phyloP scores from a whole-genome alignment of 2,113 vertebrate genomes.

The Rallus limicola region DNA sequence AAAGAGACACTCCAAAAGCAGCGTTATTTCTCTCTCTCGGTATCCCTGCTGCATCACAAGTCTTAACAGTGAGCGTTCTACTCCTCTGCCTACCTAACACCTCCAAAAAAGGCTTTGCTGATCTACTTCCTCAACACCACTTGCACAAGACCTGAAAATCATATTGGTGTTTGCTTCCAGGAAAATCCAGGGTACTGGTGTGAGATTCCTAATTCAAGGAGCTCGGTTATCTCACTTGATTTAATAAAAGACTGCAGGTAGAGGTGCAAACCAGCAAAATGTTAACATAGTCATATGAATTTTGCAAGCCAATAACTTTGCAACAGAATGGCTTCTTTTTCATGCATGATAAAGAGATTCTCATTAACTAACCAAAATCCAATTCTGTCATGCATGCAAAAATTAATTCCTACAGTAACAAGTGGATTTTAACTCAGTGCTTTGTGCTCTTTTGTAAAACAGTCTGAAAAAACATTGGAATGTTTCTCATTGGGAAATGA shows the following conservation, averaged over 20 bases:
- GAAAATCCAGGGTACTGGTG: background rate
- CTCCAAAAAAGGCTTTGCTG: background rate
- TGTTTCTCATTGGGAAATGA: constrained; percentile 42
- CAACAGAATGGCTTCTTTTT: background rate
- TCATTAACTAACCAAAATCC: background rate
- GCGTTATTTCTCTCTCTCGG: background rate
- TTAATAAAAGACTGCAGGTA: background rate
- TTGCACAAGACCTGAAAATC: background rate
- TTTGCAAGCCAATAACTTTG: background rate
- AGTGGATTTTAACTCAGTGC: constrained; percentile 4
- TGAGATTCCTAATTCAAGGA: background rate
- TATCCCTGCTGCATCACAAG: background rate
- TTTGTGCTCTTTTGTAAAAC: constrained; percentile 8
- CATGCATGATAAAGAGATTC: background rate
- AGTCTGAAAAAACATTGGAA: background rate
- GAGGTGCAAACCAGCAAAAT: background rate
- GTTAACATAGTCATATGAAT: background rate
- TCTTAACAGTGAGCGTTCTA: background rate
- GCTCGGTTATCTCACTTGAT: background rate
- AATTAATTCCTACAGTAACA: constrained; percentile 22
- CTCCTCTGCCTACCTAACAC: background rate
- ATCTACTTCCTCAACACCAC: background rate
- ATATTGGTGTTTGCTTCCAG: background rate
- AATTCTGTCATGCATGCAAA: background rate
- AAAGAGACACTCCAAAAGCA: background rate